Conservation (phyloP, 1,140 invertebrate genomes). For the Hyphantria cunea region DNA sequence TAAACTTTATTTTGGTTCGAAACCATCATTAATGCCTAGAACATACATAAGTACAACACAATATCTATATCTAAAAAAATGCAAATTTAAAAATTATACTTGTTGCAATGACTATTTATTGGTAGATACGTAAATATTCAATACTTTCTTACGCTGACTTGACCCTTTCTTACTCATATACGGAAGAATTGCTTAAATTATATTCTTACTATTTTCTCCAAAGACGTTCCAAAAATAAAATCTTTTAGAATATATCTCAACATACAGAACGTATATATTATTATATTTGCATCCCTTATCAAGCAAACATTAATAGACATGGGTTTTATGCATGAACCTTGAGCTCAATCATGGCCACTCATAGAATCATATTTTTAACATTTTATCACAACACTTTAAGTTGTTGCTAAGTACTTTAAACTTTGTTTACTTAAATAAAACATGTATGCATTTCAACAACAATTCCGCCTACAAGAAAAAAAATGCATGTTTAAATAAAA, state of each 20-base stretch:
- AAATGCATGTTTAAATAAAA: slow-evolving; percentile 21
- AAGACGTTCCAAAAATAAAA: too few species aligned
- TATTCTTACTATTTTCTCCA: too few species aligned
- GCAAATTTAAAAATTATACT: neutral
- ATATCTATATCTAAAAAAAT: slow-evolving; percentile 3
- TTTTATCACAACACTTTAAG: neutral
- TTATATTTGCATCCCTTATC: too few species aligned
- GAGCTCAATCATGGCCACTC: neutral
- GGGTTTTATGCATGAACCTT: neutral
- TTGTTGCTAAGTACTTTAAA: neutral
- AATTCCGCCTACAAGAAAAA: slow-evolving; percentile 18
- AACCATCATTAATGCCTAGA: slow-evolving; percentile 9
- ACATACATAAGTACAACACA: neutral
- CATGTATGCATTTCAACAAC: slow-evolving; percentile 9
- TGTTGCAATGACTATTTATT: too few species aligned
- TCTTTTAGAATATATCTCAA: too few species aligned
- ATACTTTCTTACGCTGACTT: too few species aligned
- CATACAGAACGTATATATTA: too few species aligned
- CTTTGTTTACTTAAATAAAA: slow-evolving; percentile 6
- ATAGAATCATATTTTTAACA: neutral
- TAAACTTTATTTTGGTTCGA: slow-evolving; percentile 1
- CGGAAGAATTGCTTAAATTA: too few species aligned
- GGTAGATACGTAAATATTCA: too few species aligned
- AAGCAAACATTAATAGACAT: neutral
- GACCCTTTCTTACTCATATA: too few species aligned